These are phyloP conservation scores for Terrapene triunguis DNA, from an alignment of 2,113 vertebrate genomes.

Conservation along the genomic window DNA sequence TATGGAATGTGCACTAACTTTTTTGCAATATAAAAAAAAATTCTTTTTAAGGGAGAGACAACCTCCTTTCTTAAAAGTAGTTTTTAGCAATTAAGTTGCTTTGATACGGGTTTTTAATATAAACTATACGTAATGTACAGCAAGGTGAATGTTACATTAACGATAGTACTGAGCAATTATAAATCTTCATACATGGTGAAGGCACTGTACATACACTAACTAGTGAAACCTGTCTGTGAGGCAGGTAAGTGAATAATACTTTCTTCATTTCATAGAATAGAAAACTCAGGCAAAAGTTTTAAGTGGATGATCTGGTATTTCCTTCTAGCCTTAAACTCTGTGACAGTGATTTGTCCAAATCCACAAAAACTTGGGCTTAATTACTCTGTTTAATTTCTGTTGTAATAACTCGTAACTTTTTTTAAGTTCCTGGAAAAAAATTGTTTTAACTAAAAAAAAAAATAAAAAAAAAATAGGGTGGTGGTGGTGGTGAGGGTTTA, in stretches of 20 bases:
- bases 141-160: not conserved
- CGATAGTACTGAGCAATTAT: not conserved
- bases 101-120: not conserved
- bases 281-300: not conserved
- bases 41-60: not conserved
- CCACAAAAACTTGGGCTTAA: not conserved
- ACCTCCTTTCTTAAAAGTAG: not conserved
- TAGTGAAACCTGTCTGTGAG: not conserved
- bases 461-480: too few species aligned
- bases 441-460: not conserved
- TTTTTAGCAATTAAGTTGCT: not conserved
- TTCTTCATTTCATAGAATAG: not conserved
- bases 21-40: not conserved
- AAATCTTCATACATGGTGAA: not conserved
- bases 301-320: not conserved
- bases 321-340: not conserved
- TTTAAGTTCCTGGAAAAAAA: not conserved
- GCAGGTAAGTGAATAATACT: not conserved
- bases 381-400: not conserved
- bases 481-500: not conserved
- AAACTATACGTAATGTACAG: accelerated
- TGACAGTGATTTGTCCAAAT: not conserved
- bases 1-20: accelerated
- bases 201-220: accelerated
- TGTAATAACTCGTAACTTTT: not conserved